These are phyloP conservation scores for Diaperis boleti DNA, from an alignment of 2,888 invertebrate species.

Conservation along the genomic window DNA sequence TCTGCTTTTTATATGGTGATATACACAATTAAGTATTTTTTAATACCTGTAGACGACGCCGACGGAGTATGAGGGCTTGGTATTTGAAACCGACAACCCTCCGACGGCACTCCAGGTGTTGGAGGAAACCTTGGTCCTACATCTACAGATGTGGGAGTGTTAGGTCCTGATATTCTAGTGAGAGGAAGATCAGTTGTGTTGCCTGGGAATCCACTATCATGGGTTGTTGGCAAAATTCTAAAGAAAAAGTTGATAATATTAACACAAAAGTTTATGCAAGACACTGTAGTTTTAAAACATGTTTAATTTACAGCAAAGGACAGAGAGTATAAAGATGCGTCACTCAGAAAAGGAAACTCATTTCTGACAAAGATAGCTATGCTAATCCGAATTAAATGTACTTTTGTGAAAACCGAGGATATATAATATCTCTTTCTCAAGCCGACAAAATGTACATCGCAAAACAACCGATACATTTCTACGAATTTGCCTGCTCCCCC, in stretches of 20 bases:
- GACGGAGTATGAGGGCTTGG: slow-evolving; percentile 68
- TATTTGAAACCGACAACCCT: slow-evolving; percentile 67
- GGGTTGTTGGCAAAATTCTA: slow-evolving; percentile 61
- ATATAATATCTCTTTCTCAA: no score
- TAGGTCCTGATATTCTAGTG: slow-evolving; percentile 66
- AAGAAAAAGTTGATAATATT: not conserved
- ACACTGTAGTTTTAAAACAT: no score
- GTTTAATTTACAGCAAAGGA: no score
- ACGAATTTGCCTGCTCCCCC: no score
- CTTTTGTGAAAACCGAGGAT: no score
- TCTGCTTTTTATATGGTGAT: no score
- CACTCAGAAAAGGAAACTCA: no score
- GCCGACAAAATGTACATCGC: no score
- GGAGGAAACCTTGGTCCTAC: slow-evolving; percentile 65
- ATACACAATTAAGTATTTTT: not conserved
- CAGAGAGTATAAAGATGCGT: no score
- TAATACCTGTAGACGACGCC: slow-evolving; percentile 52
- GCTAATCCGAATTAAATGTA: no score
- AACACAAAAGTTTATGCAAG: not conserved
- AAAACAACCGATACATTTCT: no score
- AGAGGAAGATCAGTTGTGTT: slow-evolving; percentile 61
- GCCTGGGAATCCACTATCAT: slow-evolving; percentile 65
- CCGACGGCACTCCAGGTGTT: slow-evolving; percentile 61
- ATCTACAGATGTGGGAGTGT: slow-evolving; percentile 69
- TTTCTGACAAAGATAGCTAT: no score